Base-by-base conservation (phyloP, 1,140 invertebrate genomes). In the Coboldia fuscipes region DNA sequence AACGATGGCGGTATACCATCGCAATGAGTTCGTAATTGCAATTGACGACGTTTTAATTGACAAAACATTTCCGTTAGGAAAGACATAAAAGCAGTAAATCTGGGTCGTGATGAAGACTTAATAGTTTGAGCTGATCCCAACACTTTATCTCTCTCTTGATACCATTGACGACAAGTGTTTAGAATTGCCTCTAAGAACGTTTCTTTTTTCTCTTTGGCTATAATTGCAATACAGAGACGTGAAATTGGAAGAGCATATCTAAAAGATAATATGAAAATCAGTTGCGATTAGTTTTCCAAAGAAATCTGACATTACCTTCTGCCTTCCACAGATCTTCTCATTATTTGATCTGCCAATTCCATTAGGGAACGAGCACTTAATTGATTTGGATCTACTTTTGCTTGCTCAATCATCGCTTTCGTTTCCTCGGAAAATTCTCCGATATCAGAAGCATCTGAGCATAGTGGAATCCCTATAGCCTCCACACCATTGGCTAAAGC, bases 31-130 rank as follows among this genome's bases (percentile, higher is more conserved):
- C 68, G 66, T 23, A 74, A 35, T 46, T 80, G 73, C 29, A 76
- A 56, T 43, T 75, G 71, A 35, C 76, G 69, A 4, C 78, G 65
- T 50, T 82, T 80, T 41, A 82, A 54, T 63, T 81, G 76, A 47
- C 77, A 75, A 53, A 82, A 85, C 67, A 86, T 80, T 65, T 86
- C 82, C 42, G 81, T 79, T 28, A 88, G 63, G 57, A 85, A 85
- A 51, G 72, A 76, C 62, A 85, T 82, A 56, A 85, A 86, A 39
- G 78, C 75, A 41, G 79, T 73, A 51, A 79, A 77, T 13, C 73
- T 65, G 2, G 66, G 66, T 12, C 70, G 61, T 12, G 52, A 51
- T 32, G 48, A 46, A 18, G 45, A 50, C 29, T 55, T 55, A 47
- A 53, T 54, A 27, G 45, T 48, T 31, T 54, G 51, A 7, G 53